Percentiles rank a stretch among this genome's conserved stretches.
These are phyloP conservation scores for Nemurella pictetii DNA, from an alignment of 2,888 invertebrate species.

Conservation along the genomic window DNA sequence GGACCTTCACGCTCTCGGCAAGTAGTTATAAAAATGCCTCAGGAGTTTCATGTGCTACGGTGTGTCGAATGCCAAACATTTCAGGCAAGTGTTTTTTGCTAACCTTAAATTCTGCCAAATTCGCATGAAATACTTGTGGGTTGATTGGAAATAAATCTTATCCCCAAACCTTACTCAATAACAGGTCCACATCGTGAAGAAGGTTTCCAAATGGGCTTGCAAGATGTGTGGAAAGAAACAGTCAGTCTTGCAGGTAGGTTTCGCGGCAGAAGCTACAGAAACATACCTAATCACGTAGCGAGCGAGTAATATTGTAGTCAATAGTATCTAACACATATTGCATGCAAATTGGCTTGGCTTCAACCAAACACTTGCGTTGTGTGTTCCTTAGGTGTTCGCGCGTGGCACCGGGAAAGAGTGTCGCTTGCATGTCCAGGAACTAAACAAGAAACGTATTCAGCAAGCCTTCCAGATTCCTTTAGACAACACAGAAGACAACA, in stretches of 20 bases:
- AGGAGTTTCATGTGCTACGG: background rate
- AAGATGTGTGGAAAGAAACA: background rate
- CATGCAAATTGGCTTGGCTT: background rate
- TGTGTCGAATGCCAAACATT: background rate
- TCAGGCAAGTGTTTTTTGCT: background rate
- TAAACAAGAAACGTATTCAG: background rate
- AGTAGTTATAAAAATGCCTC: background rate
- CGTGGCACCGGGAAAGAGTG: background rate
- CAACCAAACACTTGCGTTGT: no score
- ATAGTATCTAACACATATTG: no score
- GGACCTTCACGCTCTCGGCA: background rate
- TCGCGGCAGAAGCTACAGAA: no score
- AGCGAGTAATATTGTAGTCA: no score
- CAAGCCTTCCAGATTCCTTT: background rate
- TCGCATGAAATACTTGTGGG: background rate
- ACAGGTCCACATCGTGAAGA: background rate
- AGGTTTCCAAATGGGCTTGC: background rate
- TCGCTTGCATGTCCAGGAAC: background rate
- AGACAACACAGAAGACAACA: background rate
- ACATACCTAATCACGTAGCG: no score
- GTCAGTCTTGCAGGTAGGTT: background rate
- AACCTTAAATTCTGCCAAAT: background rate
- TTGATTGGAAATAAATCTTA: background rate
- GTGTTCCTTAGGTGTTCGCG: background rate
- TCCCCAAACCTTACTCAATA: background rate